These are phyloP conservation scores for Neosilurus mollespiculum DNA, from an alignment of 2,797 vertebrate species.

Conservation along the genomic window DNA sequence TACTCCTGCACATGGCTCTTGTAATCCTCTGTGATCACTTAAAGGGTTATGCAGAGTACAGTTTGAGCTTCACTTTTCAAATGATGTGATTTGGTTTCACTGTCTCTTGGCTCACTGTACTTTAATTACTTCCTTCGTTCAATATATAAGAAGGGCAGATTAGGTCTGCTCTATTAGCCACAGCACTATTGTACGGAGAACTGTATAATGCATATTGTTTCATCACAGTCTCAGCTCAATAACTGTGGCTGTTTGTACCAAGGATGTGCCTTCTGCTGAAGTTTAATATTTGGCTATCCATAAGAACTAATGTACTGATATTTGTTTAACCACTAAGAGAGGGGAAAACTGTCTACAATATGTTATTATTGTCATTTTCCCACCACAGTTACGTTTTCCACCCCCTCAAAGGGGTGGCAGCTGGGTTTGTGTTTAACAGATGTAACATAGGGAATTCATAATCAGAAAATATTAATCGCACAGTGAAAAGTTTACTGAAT, in stretches of 20 bases:
- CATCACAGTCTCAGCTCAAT: neutral
- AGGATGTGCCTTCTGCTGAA: neutral
- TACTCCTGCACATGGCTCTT: constrained; percentile 28
- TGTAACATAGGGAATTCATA: neutral
- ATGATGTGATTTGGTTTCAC: neutral
- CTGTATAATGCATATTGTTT: neutral
- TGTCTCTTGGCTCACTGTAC: neutral
- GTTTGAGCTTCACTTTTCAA: neutral
- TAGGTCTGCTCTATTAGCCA: neutral
- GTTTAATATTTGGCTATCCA: neutral
- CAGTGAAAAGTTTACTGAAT: neutral
- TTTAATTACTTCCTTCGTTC: constrained; percentile 12
- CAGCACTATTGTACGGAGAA: neutral
- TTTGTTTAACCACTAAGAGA: neutral
- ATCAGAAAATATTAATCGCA: neutral
- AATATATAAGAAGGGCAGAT: neutral
- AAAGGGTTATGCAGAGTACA: constrained; percentile 21
- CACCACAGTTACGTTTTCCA: too few species aligned
- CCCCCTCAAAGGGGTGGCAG: neutral
- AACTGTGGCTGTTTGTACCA: neutral
- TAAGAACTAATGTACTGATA: neutral
- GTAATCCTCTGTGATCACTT: constrained; percentile 36
- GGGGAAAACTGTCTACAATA: neutral
- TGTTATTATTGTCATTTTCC: neutral
- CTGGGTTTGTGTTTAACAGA: neutral